Evolutionary conservation across 2,113 vertebrate species (phyloP), one percentile per base, ranked within the genome.

Genomic region (Henicopernis longicauda): DNA sequence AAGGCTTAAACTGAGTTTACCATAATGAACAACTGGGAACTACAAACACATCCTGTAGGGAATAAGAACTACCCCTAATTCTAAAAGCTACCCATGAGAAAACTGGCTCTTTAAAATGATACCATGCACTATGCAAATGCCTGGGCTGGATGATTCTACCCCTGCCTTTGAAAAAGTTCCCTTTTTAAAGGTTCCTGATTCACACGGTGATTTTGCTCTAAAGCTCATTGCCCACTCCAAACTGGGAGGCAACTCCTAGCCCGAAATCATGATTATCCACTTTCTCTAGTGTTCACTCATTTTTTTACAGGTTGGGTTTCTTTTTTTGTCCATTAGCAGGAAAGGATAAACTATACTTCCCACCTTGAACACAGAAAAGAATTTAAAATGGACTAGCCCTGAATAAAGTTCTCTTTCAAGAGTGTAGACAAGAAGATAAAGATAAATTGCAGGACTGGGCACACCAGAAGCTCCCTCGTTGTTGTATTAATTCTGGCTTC

Each of bases 291-390:
- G 17, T 57, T 67, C 32, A 42, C 17, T 34, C 2, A 13, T 44
- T 38, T 77, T 77, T 82, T 71, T 8, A 22, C 0, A 0, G 54
- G 21, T 14, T 84, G 11, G 5, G 17, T 11, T 21, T 34, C 45
- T 38, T 66, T 40, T 80, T 87, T 44, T 4, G 3, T 73, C 25
- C 11, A 9, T 55, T 73, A 92, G 62, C 42, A 89, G 36, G 11
- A 52, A 90, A 62, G 18, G 7, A 71, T 34, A 79, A 93, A 57
- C 19, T 61, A 23, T 40, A 17, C 18, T 76, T 87, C 47, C 45
- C 12, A 59, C 18, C 14, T 69, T 72, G 58, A 83, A 88, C 34
- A 18, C 27, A 61, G 44, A 72, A 57, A 73, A 25, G 0, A 55
- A 50, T 80, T 63, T 63, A 31, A 90, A 92, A 72, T 22, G 42